phyloP scores from a whole-genome alignment of 2,888 invertebrate species.

The Tridacna crocea region DNA sequence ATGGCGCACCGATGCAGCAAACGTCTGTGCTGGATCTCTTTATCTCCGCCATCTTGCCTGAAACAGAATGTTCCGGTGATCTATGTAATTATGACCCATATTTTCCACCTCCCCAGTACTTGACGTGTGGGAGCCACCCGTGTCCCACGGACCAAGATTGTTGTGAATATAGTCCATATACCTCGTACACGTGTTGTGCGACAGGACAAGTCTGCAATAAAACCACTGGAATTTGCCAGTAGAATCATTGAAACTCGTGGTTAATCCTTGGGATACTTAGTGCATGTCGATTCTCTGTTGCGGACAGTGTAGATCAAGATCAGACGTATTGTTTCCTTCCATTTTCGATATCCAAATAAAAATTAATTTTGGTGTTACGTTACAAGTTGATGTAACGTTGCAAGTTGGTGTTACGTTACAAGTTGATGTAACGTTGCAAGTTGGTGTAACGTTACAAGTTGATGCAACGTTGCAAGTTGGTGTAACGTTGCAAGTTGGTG shows the following conservation, averaged over 20 bases:
- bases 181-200: conserved; percentile 70
- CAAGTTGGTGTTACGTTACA: too few species aligned
- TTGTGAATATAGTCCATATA: conserved; percentile 70
- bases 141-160: conserved; percentile 68
- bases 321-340: too few species aligned
- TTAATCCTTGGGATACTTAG: too few species aligned
- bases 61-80: conserved; percentile 59
- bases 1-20: conserved; percentile 70
- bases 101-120: conserved; percentile 64
- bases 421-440: too few species aligned
- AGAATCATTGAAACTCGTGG: background rate
- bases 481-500: too few species aligned
- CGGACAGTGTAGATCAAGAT: too few species aligned
- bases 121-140: conserved; percentile 68
- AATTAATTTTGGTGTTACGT: too few species aligned
- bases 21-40: conserved; percentile 67
- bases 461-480: too few species aligned
- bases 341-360: too few species aligned
- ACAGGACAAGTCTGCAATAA: conserved; percentile 65
- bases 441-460: too few species aligned
- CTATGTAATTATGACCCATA: conserved; percentile 66
- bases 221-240: conserved; percentile 48
- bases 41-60: conserved; percentile 64
- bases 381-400: too few species aligned
- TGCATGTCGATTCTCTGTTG: too few species aligned